Percentiles rank a stretch among this genome's conserved stretches.
Conservation (phyloP, 2,797 vertebrate genomes). For the Nannoperca obscura region DNA sequence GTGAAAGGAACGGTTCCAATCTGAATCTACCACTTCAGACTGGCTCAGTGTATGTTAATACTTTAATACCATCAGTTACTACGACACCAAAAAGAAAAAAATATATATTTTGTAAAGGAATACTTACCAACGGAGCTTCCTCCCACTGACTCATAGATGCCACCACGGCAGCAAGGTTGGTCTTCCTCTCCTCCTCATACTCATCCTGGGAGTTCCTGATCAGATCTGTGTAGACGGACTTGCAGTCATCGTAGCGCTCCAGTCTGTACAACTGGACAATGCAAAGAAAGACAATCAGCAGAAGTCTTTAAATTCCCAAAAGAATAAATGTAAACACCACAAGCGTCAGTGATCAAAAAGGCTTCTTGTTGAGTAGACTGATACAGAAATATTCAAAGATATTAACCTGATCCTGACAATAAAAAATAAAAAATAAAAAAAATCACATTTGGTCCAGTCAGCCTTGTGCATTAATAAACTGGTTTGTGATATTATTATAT, state of each 20-base stretch:
- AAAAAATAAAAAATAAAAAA: no score
- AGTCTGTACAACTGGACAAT: constrained; percentile 91
- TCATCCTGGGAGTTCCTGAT: constrained; percentile 99
- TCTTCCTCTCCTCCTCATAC: constrained; percentile 98
- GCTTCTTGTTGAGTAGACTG: background rate
- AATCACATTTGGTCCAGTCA: background rate
- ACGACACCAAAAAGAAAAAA: background rate
- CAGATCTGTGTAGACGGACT: constrained; percentile 93
- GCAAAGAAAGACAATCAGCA: constrained; percentile 11
- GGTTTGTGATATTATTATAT: no score
- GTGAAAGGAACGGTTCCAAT: background rate
- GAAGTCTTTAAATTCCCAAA: background rate
- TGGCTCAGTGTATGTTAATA: background rate
- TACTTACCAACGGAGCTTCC: constrained; percentile 87
- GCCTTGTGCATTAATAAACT: background rate
- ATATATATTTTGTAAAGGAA: no score
- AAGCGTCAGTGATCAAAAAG: background rate
- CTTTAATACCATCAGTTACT: background rate
- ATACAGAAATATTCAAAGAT: background rate
- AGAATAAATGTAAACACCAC: background rate
- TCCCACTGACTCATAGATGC: constrained; percentile 97
- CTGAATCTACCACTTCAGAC: background rate
- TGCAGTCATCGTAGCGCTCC: constrained; percentile 94
- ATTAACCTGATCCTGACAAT: background rate
- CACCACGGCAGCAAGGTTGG: constrained; percentile 95